Evolutionary conservation across 1,140 invertebrate species (phyloP), one percentile per base, ranked within the genome.

Genomic region (Bemisia tabaci): DNA sequence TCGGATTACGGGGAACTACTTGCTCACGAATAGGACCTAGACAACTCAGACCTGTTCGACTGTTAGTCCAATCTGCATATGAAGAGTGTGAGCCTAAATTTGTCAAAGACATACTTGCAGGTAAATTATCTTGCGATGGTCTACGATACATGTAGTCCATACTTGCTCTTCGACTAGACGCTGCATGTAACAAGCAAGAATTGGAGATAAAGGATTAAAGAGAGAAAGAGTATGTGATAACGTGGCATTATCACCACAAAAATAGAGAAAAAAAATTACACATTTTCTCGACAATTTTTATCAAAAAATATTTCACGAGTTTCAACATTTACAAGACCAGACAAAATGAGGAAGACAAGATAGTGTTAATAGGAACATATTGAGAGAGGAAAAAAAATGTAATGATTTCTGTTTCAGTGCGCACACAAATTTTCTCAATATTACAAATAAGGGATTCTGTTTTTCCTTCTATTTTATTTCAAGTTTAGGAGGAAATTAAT

Each of bases 251-350:
- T n/a, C 12, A 59, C 12, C 12, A 59, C 48, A 59, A 12, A 59
- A 22, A 63, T 63, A 63, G 12, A 62, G 11, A 11, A 63, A 11
- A 2, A 24, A 63, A 62, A 64, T 68, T 66, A n/a, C n/a, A n/a
- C n/a, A n/a, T n/a, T n/a, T n/a, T n/a, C n/a, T n/a, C n/a, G n/a
- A n/a, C n/a, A n/a, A n/a, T n/a, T n/a, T n/a, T n/a, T n/a, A n/a
- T n/a, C n/a, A n/a, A n/a, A n/a, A n/a, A n/a, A n/a, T n/a, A n/a
- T n/a, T n/a, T n/a, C n/a, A n/a, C n/a, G n/a, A n/a, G n/a, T n/a
- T n/a, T n/a, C n/a, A n/a, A n/a, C n/a, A n/a, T n/a, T n/a, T n/a
- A n/a, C n/a, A n/a, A n/a, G n/a, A n/a, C n/a, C n/a, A n/a, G n/a
- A n/a, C n/a, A n/a, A n/a, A n/a, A n/a, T n/a, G n/a, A n/a, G n/a